Percentiles rank a stretch among this genome's conserved stretches.
phyloP scores from a whole-genome alignment of 2,797 vertebrate species.

The Microctenopoma stevenorrisi region DNA sequence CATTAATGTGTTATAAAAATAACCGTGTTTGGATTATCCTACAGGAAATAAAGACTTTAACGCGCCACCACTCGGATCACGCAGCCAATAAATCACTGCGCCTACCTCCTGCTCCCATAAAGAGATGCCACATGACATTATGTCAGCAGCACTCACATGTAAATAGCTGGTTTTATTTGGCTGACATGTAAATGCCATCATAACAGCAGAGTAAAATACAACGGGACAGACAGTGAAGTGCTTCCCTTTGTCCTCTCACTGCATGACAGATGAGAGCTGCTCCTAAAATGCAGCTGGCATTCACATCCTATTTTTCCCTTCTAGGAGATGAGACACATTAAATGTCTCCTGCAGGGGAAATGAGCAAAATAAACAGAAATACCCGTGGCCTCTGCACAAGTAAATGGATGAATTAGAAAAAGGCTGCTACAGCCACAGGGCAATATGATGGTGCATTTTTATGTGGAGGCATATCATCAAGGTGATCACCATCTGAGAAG shows the following conservation, averaged over 20 bases:
- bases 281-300: conserved; percentile 44
- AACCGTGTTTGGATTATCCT: conserved; percentile 7
- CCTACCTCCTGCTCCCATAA: conserved; percentile 44
- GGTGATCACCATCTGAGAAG: conserved; percentile 5
- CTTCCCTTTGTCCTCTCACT: conserved; percentile 66
- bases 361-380: conserved; percentile 54
- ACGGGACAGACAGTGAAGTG: conserved; percentile 43
- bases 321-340: conserved; percentile 46
- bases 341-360: conserved; percentile 50
- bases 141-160: conserved; percentile 60
- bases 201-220: conserved; percentile 50
- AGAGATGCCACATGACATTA: conserved; percentile 61
- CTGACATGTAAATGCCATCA: conserved; percentile 72
- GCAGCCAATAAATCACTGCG: conserved; percentile 50
- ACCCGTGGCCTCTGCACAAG: conserved; percentile 35
- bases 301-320: conserved; percentile 44
- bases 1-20: conserved; percentile 25
- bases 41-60: conserved; percentile 27
- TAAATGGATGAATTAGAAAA: conserved; percentile 46
- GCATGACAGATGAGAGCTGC: conserved; percentile 62
- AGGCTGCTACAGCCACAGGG: conserved; percentile 17
- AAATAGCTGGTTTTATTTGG: conserved; percentile 72
- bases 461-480: conserved; percentile 19
- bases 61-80: neutral
- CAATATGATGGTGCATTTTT: conserved; percentile 23